These are phyloP conservation scores for Nanorana parkeri DNA, from an alignment of 2,113 vertebrate species.

Conservation along the genomic window DNA sequence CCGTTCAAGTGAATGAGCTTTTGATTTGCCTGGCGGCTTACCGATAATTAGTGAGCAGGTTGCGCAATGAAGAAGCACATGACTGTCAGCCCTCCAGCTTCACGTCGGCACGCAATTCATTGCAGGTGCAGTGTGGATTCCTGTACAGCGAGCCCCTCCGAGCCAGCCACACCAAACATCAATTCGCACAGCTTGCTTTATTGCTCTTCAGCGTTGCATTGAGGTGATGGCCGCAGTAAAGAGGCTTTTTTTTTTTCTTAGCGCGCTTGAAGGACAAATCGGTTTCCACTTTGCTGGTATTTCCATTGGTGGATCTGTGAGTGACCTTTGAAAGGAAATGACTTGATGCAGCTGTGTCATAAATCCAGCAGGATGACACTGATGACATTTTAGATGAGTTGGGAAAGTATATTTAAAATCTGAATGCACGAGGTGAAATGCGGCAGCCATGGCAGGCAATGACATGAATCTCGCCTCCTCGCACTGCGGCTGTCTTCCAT, in stretches of 20 bases:
- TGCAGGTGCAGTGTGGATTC: neutral
- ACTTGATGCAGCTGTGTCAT: slow-evolving; percentile 16
- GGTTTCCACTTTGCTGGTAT: slow-evolving; percentile 1
- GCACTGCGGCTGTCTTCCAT: neutral
- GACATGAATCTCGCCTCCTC: neutral
- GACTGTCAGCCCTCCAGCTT: neutral
- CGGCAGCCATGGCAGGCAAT: neutral
- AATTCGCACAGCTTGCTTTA: neutral
- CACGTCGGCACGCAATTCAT: slow-evolving; percentile 3
- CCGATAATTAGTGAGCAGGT: slow-evolving; percentile 11
- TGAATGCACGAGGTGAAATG: neutral
- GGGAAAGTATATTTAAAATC: slow-evolving; percentile 26
- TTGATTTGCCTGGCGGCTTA: slow-evolving; percentile 31
- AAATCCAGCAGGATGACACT: slow-evolving; percentile 1
- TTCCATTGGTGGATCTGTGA: slow-evolving; percentile 14
- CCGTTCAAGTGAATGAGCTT: slow-evolving; percentile 26
- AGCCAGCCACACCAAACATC: neutral
- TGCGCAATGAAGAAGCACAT: slow-evolving; percentile 12
- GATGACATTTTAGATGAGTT: slow-evolving; percentile 7
- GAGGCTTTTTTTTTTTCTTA: neutral
- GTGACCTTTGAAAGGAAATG: slow-evolving; percentile 23
- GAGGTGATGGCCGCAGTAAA: slow-evolving; percentile 15
- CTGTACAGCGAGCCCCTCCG: slow-evolving; percentile 3
- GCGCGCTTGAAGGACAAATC: slow-evolving; percentile 15
- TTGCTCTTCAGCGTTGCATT: neutral